A percentile compares a stretch with the other conserved stretches of the same genome.
phyloP scores from a whole-genome alignment of 2,888 invertebrate genomes.

The Cheiracanthium punctorium region DNA sequence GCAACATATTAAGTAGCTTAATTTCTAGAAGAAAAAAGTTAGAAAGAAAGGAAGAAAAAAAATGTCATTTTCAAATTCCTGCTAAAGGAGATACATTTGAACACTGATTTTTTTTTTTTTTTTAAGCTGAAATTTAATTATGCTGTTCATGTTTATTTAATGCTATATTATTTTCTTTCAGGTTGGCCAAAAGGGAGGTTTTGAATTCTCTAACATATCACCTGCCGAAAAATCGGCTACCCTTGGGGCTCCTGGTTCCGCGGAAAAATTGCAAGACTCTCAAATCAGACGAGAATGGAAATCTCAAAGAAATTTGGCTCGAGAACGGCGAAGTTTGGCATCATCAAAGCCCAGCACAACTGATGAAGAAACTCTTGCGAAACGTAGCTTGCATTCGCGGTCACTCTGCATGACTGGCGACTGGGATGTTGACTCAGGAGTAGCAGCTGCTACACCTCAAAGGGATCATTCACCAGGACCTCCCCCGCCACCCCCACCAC shows the following conservation, averaged over 20 bases:
- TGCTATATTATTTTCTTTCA: not conserved
- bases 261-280: slow-evolving; percentile 6
- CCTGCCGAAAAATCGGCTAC: slow-evolving; percentile 20
- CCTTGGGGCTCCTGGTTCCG: not conserved
- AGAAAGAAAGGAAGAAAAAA: too few relatives aligned
- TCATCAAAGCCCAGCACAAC: slow-evolving; percentile 18
- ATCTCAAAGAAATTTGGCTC: slow-evolving; percentile 60
- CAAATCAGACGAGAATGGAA: slow-evolving; percentile 62
- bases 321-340: slow-evolving; percentile 55
- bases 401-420: slow-evolving; percentile 56
- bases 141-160: too few relatives aligned
- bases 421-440: slow-evolving; percentile 20
- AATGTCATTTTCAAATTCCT: too few relatives aligned
- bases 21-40: too few relatives aligned
- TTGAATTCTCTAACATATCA: slow-evolving; percentile 20
- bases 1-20: too few relatives aligned
- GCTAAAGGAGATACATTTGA: too few relatives aligned
- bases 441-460: not conserved
- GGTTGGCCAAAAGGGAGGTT: slow-evolving; percentile 41
- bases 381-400: slow-evolving; percentile 50
- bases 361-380: slow-evolving; percentile 20
- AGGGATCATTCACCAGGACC: not conserved
- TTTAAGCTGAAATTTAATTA: too few relatives aligned
- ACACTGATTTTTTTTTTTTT: too few relatives aligned
- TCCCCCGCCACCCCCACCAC: too few relatives aligned